Conservation (phyloP, 2,797 vertebrate genomes). For the Chelon auratus region DNA sequence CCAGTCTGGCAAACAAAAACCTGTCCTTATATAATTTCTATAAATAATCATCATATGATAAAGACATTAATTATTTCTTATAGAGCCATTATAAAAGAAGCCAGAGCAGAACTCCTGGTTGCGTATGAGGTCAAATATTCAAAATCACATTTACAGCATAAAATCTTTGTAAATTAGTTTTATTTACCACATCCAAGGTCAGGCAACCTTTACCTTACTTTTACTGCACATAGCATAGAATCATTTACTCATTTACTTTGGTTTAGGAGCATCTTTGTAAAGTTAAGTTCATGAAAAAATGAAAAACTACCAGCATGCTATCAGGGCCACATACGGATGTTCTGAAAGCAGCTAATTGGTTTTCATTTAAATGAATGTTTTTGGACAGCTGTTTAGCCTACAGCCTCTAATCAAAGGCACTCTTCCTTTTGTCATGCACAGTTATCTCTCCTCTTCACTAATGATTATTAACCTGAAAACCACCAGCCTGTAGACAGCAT, state of each 20-base stretch:
- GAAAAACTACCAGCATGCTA: slow-evolving; percentile 12
- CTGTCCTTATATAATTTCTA: no score
- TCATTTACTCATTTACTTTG: slow-evolving; percentile 4
- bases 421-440: slow-evolving; percentile 32
- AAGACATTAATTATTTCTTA: no score
- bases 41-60: background rate
- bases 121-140: background rate
- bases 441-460: slow-evolving; percentile 42
- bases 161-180: no score
- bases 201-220: background rate
- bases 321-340: background rate
- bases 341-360: slow-evolving; percentile 34
- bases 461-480: slow-evolving; percentile 55
- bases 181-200: slow-evolving; percentile 12
- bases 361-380: slow-evolving; percentile 51
- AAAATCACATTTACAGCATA: slow-evolving; percentile 8
- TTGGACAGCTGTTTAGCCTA: slow-evolving; percentile 42
- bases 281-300: slow-evolving; percentile 28
- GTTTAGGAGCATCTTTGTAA: slow-evolving; percentile 16
- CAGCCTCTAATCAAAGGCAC: slow-evolving; percentile 47
- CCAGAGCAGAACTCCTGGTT: background rate
- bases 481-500: slow-evolving; percentile 44
- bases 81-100: no score
- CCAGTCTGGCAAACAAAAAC: no score
- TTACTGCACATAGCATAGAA: background rate